Base-by-base conservation (phyloP, 2,888 invertebrate genomes). In the Platycnemis pennipes region DNA sequence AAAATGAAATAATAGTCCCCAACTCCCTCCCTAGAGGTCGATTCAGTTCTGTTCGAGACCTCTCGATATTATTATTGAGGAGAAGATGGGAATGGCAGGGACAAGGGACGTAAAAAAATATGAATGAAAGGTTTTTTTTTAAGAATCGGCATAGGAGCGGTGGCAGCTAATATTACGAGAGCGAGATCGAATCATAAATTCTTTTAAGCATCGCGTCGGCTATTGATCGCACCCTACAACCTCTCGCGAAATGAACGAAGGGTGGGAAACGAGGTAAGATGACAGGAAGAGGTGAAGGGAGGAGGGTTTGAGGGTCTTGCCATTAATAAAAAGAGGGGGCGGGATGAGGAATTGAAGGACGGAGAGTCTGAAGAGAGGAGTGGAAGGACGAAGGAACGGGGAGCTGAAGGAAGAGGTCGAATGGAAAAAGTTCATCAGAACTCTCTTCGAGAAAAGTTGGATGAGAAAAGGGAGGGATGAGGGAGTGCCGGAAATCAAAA, bases 381-480 rank as follows among this genome's bases (percentile, higher is more conserved):
- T 5, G 37, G 37, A 77, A 49, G 49, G 19, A 19, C n/a, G 11
- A 49, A 11, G 4, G 49, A 49, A 49, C 19, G 19, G 49, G 49
- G 49, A 11, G 49, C 11, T 11, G 19, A 49, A 49, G 49, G 77
- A 37, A 77, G 37, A 77, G 37, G 4, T n/a, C 26, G 77, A 77
- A 77, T 77, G 77, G 77, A 77, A 77, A 77, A 77, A 77, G 77
- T 77, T 77, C 77, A 77, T 77, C 77, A 77, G 37, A 77, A 77
- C 77, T 31, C 77, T 77, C 77, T 77, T 77, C 37, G 77, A 26
- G 77, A 77, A 77, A 77, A 77, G 77, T 77, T 77, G 77, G 77
- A 77, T 77, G 37, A 77, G 26, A 26, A 1, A 26, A n/a, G 63
- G 37, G 77, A 37, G 37, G 77, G 31, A 37, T 11, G 8, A 2